Conservation (phyloP, 2,888 invertebrate genomes). For the Ceriagrion tenellum region DNA sequence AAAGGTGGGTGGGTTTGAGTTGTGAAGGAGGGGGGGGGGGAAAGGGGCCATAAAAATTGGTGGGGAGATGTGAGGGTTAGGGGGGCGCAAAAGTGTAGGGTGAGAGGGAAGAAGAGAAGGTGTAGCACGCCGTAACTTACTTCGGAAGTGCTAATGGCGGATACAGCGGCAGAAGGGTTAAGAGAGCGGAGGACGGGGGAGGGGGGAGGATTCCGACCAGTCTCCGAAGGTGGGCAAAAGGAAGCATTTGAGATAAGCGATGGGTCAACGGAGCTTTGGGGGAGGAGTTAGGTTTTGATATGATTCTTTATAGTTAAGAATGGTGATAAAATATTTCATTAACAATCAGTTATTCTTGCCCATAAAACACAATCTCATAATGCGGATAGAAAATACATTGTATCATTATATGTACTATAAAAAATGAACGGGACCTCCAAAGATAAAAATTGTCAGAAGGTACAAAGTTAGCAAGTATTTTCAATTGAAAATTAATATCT, state of each 20-base stretch:
- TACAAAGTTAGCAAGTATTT: no score
- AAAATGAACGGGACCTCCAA: no score
- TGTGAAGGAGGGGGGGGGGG: neutral
- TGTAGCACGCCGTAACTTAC: constrained; percentile 5
- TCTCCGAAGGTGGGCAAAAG: neutral
- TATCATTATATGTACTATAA: no score
- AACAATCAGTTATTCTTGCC: no score
- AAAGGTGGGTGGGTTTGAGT: neutral
- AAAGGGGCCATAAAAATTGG: constrained; percentile 15
- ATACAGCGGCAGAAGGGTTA: constrained; percentile 2
- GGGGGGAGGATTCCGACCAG: neutral
- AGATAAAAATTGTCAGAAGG: no score
- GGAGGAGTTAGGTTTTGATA: no score
- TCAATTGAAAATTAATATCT: no score
- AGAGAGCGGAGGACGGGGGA: neutral
- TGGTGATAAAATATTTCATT: no score
- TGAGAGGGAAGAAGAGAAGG: constrained; percentile 19
- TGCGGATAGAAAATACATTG: no score
- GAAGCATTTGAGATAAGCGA: neutral
- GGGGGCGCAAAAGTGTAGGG: constrained; percentile 2
- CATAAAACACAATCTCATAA: no score
- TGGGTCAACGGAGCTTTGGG: neutral
- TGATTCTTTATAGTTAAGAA: no score
- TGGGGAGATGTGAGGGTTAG: neutral
- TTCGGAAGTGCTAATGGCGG: constrained; percentile 12